Evolutionary conservation across 2,888 invertebrate genomes (phyloP), one percentile per base, ranked within the genome.

Genomic region (Stenotaenia linearis): DNA sequence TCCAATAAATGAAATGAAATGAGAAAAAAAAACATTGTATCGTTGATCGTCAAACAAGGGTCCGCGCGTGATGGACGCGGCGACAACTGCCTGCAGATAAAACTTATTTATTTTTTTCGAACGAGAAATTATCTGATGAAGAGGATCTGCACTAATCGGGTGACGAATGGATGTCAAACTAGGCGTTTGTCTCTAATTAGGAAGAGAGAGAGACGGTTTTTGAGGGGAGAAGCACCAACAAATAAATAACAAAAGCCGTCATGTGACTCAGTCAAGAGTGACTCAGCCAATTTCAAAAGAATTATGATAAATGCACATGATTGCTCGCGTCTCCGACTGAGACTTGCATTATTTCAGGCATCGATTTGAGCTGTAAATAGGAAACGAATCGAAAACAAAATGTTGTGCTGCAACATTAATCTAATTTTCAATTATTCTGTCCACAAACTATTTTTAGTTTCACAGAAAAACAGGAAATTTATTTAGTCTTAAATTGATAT

Each of bases 151-250:
- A 21, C 56, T 56, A 56, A 56, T 56, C 56, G 56, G 56, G 56
- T 56, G 56, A 56, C 56, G 56, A 56, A 56, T 56, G 56, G 56
- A 56, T 56, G 56, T 56, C 56, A 56, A 56, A 56, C 56, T 23
- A 56, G 56, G 56, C 56, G 56, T 56, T 56, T 56, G 56, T 56
- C 56, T 56, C 56, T 56, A 56, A 56, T 56, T 56, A 56, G 56
- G 56, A 56, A 18, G 56, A 56, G 18, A 56, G 56, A 56, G 56
- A 56, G n/a, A n/a, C 21, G 56, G 56, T 56, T 23, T 23, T 18
- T 12, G 18, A 56, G 56, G 23, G 18, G 56, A 56, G 56, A 56
- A 56, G 23, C 56, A 56, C 56, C 23, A 56, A 56, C 56, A 56
- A 56, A 56, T 56, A 56, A 56, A 56, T 56, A 56, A 56, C 56